Evolutionary conservation across 2,888 invertebrate genomes (phyloP), one percentile per base, ranked within the genome.

Genomic region (Drosophila nr. fundita): DNA sequence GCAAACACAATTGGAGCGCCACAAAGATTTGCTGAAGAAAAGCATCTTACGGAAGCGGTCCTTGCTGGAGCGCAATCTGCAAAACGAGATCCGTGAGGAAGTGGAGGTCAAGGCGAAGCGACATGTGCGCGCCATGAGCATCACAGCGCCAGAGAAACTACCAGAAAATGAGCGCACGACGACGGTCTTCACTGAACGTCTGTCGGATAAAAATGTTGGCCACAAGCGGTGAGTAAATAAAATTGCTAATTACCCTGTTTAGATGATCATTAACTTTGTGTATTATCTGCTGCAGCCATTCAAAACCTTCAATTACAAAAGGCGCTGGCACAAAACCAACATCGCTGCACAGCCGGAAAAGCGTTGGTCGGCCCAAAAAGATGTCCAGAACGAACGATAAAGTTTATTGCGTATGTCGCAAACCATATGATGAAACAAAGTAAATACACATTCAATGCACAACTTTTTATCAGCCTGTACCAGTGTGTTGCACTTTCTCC

Each of bases 381-480:
- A 45, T 80, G 48, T 72, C 80, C 55, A 96, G 89, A 63, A 92
- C 96, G 90, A 97, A 96, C 87, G 97, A 97, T 87, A 97, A 97
- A 91, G 94, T 98, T 2, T 96, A 98, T 89, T 99, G 99, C 92
- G 94, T 98, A 62, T 99, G 99, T 92, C 95, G 97, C 91, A 98
- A 97, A 50, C 98, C 98, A 5, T 99, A 99, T 91, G 99, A 99
- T 93, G 97, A 98, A 90, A 97, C 98, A 21, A 98, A 98, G 97
- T 48, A 6, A 21, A 15, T n/a, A 4, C 1, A 45, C 3, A 48
- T 27, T 40, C 10, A 15, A 53, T n/a, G 18, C 2, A 18, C 13
- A 10, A 34, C 13, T 27, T 27, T 60, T 36, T 4, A 30, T 11
- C 0, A 18, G 15, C 11, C 13, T 36, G 5, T 27, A 32, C 1